Conservation (phyloP, 2,113 vertebrate species). For the Pluvialis apricaria region DNA sequence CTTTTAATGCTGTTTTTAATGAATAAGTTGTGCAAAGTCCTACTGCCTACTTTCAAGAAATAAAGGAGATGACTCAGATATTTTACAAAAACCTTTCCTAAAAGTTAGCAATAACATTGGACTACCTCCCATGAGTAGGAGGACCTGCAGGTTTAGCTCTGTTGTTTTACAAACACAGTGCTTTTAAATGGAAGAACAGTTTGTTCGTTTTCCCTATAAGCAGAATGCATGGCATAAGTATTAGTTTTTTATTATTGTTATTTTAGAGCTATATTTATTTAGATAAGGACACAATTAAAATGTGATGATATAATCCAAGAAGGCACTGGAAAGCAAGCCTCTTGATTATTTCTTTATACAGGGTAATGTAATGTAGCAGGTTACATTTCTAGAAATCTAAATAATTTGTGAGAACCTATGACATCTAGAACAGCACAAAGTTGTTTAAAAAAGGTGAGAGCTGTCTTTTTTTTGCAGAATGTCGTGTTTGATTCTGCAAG, state of each 20-base stretch:
- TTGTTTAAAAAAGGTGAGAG: neutral
- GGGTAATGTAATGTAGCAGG: neutral
- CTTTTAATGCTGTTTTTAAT: neutral
- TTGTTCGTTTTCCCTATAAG: neutral
- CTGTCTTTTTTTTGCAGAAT: neutral
- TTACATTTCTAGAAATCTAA: neutral
- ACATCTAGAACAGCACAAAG: neutral
- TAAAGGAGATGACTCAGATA: neutral
- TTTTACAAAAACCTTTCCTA: neutral
- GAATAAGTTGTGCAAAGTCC: neutral
- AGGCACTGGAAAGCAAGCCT: neutral
- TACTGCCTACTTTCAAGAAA: neutral
- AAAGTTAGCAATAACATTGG: neutral
- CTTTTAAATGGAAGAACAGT: neutral
- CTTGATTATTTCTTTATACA: neutral
- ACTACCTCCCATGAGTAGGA: neutral
- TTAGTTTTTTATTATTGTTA: accelerated
- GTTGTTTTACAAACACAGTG: neutral
- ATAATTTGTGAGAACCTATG: neutral
- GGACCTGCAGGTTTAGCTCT: neutral
- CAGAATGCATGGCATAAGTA: neutral
- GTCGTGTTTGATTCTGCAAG: neutral
- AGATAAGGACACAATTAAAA: neutral
- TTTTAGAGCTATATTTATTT: neutral
- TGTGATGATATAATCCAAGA: neutral